Base-by-base conservation (phyloP, 2,888 invertebrate species). In the Lymantria monacha region DNA sequence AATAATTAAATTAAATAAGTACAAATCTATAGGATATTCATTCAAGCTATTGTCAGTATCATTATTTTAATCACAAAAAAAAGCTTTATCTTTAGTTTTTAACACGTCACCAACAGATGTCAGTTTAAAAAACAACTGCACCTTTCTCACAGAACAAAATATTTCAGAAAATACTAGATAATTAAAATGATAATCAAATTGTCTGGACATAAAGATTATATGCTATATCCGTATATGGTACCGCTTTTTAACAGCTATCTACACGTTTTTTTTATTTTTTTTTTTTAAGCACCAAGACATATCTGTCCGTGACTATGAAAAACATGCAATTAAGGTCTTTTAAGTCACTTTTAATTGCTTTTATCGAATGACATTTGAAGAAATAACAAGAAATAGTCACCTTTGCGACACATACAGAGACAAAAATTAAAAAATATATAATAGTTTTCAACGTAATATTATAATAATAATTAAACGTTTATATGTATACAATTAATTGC, bases 291-390 rank as follows among this genome's bases (percentile, higher is more conserved):
- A 43, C 53, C 50, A 43, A 3, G 51, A 59, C 38, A 56, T 59
- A 57, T 55, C 63, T 57, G 53, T 62, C 57, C 55, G 48, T 57
- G 50, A 54, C 47, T 59, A 63, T 70, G 68, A 72, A 70, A n/a
- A 70, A 69, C 65, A 54, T 37, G 63, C 65, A 70, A 73, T 77
- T 22, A 68, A 55, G 51, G 57, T 55, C 58, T 62, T 69, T 63
- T 52, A 51, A 64, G 68, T 66, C 69, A 58, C 58, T 61, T 70
- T 69, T 76, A 76, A 77, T 76, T 72, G 72, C 64, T 41, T 42
- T 46, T 64, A 63, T 69, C 54, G 48, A 55, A 63, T 61, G 66
- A 62, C 66, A 62, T 64, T 68, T 57, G 48, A 52, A 45, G 48
- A 51, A 52, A 62, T 53, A 51, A 57, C 57, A 61, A 62, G 59